Conservation (phyloP, 2,113 vertebrate genomes). For the Gallinago jamesoni region DNA sequence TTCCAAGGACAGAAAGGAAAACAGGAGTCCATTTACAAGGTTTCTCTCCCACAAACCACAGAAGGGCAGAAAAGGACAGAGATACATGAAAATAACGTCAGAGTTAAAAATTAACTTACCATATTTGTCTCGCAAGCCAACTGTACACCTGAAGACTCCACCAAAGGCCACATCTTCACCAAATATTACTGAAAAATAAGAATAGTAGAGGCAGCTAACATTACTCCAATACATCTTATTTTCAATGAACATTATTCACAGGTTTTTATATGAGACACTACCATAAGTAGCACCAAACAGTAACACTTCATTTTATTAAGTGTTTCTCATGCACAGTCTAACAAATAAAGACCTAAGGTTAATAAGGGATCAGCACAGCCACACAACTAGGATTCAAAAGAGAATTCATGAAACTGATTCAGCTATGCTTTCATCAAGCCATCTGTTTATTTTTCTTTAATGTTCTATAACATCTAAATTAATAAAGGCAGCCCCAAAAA, state of each 20-base stretch:
- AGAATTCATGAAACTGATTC: not conserved
- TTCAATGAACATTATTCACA: not conserved
- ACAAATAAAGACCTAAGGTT: not conserved
- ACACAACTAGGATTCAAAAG: not conserved
- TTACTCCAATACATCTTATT: not conserved
- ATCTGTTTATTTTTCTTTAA: not conserved
- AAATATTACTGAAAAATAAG: conserved; percentile 87
- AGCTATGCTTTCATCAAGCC: not conserved
- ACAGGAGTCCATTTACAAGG: not conserved
- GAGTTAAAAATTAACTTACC: conserved; percentile 76
- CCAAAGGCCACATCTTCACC: conserved; percentile 98
- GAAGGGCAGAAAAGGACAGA: not conserved
- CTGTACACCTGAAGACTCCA: conserved; percentile 98
- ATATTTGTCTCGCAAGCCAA: conserved; percentile 96
- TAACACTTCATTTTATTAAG: not conserved
- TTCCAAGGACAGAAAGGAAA: not conserved
- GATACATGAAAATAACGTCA: not conserved
- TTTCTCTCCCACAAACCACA: not conserved
- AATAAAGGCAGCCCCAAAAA: not conserved
- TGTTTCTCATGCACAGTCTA: not conserved
- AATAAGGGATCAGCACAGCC: not conserved
- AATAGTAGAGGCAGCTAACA: not conserved
- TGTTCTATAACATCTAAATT: not conserved
- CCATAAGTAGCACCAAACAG: not conserved
- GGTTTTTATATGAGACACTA: not conserved